phyloP scores from a whole-genome alignment of 2,888 invertebrate species.

The Lacanobia oleracea region DNA sequence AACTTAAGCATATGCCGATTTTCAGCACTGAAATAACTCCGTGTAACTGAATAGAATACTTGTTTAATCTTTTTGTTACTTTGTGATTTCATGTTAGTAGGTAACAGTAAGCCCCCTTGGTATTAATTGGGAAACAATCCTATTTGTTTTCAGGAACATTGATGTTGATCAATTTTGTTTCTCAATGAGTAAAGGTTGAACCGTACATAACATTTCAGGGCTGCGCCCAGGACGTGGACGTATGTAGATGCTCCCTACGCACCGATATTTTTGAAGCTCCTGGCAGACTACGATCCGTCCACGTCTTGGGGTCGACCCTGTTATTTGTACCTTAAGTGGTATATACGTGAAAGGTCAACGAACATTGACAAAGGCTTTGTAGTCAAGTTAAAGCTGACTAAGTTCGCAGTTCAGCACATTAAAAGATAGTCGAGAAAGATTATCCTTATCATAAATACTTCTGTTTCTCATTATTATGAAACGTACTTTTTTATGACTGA shows the following conservation, averaged over 20 bases:
- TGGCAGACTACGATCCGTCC: too few relatives aligned
- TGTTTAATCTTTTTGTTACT: not conserved
- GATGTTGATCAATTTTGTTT: slow-evolving; percentile 6
- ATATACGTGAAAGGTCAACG: not conserved
- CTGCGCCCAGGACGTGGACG: too few relatives aligned
- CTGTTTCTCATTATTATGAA: not conserved
- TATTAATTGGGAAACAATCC: not conserved
- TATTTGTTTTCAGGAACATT: not conserved
- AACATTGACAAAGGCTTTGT: not conserved
- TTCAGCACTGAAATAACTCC: not conserved
- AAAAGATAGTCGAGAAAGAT: not conserved
- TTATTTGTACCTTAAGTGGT: too few relatives aligned
- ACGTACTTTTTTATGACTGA: too few relatives aligned
- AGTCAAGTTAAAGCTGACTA: not conserved
- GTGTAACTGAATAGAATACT: not conserved
- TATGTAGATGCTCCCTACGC: too few relatives aligned
- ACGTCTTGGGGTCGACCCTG: too few relatives aligned
- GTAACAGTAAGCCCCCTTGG: not conserved
- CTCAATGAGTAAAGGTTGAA: not conserved
- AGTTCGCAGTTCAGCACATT: not conserved
- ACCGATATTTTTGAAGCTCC: too few relatives aligned
- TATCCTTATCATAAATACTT: slow-evolving; percentile 28
- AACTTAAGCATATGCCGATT: not conserved
- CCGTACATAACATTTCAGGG: too few relatives aligned
- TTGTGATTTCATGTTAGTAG: not conserved